phyloP scores from a whole-genome alignment of 2,888 invertebrate genomes.

The Nomada ferruginata region DNA sequence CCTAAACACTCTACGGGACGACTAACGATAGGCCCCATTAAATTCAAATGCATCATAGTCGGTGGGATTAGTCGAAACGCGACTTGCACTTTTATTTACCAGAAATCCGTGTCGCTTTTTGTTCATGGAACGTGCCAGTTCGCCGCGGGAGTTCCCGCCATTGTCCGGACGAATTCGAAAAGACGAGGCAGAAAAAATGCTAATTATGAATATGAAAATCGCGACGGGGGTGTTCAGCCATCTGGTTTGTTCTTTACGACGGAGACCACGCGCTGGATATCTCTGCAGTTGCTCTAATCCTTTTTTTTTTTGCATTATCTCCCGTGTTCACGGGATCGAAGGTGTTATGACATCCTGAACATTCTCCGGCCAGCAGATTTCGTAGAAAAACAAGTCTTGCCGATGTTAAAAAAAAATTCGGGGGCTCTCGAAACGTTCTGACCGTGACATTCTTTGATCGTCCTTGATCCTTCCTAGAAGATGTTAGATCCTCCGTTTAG shows the following conservation, averaged over 20 bases:
- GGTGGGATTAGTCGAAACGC: slow-evolving; percentile 5
- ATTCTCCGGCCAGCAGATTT: slow-evolving; percentile 42
- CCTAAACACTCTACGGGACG: background rate
- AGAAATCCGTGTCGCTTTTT: slow-evolving; percentile 16
- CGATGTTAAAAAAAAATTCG: slow-evolving; percentile 27
- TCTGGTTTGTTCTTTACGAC: slow-evolving; percentile 69
- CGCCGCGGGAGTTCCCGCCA: slow-evolving; percentile 29
- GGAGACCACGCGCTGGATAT: background rate
- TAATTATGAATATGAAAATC: slow-evolving; percentile 75
- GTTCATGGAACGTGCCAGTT: background rate
- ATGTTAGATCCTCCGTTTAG: slow-evolving; percentile 44
- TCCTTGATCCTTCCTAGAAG: slow-evolving; percentile 68
- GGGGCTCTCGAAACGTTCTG: slow-evolving; percentile 36
- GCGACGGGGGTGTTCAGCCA: slow-evolving; percentile 56
- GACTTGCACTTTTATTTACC: slow-evolving; percentile 12
- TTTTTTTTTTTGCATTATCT: slow-evolving; percentile 36
- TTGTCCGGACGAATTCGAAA: slow-evolving; percentile 56
- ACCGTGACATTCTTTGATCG: slow-evolving; percentile 60
- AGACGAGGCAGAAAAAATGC: slow-evolving; percentile 63
- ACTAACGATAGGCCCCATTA: background rate
- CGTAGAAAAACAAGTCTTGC: slow-evolving; percentile 55
- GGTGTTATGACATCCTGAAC: slow-evolving; percentile 58
- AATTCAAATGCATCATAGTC: background rate
- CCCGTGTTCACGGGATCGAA: slow-evolving; percentile 27
- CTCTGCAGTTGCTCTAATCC: slow-evolving; percentile 2